These are phyloP conservation scores for Lates japonicus DNA, from an alignment of 2,797 vertebrate genomes.

Conservation along the genomic window DNA sequence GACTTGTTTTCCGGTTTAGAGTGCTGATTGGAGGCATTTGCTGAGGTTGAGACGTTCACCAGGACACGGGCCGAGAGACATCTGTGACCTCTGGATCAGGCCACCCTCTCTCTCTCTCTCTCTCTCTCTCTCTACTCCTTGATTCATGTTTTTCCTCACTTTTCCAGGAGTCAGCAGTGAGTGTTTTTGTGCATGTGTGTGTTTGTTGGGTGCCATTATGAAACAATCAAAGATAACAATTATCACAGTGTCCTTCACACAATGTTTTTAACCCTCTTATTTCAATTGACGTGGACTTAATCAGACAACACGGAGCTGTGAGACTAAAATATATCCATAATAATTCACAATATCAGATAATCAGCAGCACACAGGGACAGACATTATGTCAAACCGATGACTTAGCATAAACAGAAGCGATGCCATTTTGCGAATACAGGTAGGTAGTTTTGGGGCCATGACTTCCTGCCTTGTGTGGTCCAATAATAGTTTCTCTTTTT, in stretches of 20 bases:
- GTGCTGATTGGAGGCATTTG: conserved; percentile 57
- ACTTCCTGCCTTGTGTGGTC: not conserved
- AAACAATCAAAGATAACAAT: conserved; percentile 17
- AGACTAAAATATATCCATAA: not conserved
- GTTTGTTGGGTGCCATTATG: not conserved
- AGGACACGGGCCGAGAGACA: conserved; percentile 16
- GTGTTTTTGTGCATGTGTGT: not conserved
- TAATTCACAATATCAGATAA: not conserved
- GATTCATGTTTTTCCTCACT: conserved; percentile 19
- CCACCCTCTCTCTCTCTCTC: not conserved
- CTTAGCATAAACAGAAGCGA: not conserved
- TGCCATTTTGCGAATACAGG: not conserved
- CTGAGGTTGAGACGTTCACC: conserved; percentile 30
- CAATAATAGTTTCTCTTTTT: not conserved
- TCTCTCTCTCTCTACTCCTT: not conserved
- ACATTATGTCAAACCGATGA: not conserved
- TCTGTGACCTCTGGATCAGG: conserved; percentile 10
- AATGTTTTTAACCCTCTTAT: not conserved
- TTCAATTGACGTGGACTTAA: not conserved
- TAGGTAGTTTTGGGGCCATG: too few relatives aligned
- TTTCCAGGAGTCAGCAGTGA: conserved; percentile 32
- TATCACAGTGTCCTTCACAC: conserved; percentile 12
- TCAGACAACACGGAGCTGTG: not conserved
- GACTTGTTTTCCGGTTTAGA: conserved; percentile 41
- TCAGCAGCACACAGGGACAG: not conserved